These are phyloP conservation scores for Drosophila atripex DNA, from an alignment of 2,888 invertebrate genomes.

Conservation along the genomic window DNA sequence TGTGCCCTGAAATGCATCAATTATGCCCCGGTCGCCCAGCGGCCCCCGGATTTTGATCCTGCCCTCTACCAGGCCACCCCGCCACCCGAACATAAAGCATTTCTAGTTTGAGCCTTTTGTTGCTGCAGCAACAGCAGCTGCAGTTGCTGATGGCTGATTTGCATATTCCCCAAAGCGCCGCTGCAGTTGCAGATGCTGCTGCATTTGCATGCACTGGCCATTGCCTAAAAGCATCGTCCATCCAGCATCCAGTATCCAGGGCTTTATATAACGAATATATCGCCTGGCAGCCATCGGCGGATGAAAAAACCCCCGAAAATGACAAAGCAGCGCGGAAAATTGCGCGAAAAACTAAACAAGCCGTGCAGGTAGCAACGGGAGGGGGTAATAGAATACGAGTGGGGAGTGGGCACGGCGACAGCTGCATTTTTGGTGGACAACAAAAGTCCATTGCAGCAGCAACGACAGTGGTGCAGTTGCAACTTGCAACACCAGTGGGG, in stretches of 20 bases:
- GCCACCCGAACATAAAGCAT: conserved; percentile 46
- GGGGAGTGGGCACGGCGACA: conserved; percentile 46
- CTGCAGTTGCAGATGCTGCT: conserved; percentile 60
- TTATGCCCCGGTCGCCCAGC: conserved; percentile 42
- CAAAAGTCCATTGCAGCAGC: conserved; percentile 63
- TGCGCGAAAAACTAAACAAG: conserved; percentile 79
- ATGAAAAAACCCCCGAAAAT: conserved; percentile 50
- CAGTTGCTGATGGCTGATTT: conserved; percentile 66
- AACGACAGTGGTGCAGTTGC: conserved; percentile 60
- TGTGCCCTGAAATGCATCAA: conserved; percentile 58
- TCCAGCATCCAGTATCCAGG: conserved; percentile 7
- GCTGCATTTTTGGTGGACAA: conserved; percentile 61
- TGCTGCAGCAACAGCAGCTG: conserved; percentile 37
- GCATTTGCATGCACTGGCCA: conserved; percentile 47
- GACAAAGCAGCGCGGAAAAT: conserved; percentile 77
- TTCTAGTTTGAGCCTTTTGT: conserved; percentile 64
- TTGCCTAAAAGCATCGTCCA: conserved; percentile 70
- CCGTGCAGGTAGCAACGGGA: conserved; percentile 9
- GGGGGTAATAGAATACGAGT: background rate
- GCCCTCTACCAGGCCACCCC: conserved; percentile 14
- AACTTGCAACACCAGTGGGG: conserved; percentile 43
- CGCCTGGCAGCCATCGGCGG: conserved; percentile 22
- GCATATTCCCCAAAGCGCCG: conserved; percentile 76
- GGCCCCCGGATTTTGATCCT: conserved; percentile 4
- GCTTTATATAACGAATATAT: conserved; percentile 59